A percentile compares a stretch with the other conserved stretches of the same genome.
phyloP scores from a whole-genome alignment of 2,888 invertebrate species.

The Lithosia quadra region DNA sequence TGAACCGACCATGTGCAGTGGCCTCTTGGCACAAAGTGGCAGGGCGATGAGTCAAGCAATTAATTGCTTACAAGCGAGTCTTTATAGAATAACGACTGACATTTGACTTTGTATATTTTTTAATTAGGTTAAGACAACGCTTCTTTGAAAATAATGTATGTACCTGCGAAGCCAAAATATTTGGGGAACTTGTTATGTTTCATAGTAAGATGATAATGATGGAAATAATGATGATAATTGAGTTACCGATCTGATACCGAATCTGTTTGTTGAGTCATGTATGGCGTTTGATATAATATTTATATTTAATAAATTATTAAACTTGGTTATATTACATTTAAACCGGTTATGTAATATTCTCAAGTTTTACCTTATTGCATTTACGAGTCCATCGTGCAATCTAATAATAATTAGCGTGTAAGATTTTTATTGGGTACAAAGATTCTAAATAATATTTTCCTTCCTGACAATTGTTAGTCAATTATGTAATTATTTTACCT shows the following conservation, averaged over 20 bases:
- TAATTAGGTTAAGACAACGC: slow-evolving; percentile 9
- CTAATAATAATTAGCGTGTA: background rate
- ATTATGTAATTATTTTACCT: background rate
- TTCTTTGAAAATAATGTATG: slow-evolving; percentile 6
- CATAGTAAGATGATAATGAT: slow-evolving; percentile 14
- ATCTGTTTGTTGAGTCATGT: background rate
- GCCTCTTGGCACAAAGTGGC: slow-evolving; percentile 11
- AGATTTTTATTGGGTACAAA: background rate
- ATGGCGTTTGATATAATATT: background rate
- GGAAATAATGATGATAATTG: slow-evolving; percentile 34
- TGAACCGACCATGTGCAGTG: slow-evolving; percentile 20
- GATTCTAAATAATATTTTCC: background rate
- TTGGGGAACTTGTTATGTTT: slow-evolving; percentile 11
- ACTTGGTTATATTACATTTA: slow-evolving; percentile 14
- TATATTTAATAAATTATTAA: slow-evolving; percentile 6
- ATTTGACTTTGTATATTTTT: slow-evolving; percentile 19
- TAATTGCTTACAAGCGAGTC: slow-evolving; percentile 20
- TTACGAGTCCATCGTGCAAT: slow-evolving; percentile 14
- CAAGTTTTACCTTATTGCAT: slow-evolving; percentile 26
- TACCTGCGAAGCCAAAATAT: slow-evolving; percentile 22
- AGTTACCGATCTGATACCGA: slow-evolving; percentile 31
- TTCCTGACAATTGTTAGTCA: background rate
- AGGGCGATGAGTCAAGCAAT: slow-evolving; percentile 23
- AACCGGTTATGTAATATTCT: slow-evolving; percentile 23
- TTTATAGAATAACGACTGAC: slow-evolving; percentile 31